These are phyloP conservation scores for Epinotia bilunana DNA, from an alignment of 2,888 invertebrate genomes.

Conservation along the genomic window DNA sequence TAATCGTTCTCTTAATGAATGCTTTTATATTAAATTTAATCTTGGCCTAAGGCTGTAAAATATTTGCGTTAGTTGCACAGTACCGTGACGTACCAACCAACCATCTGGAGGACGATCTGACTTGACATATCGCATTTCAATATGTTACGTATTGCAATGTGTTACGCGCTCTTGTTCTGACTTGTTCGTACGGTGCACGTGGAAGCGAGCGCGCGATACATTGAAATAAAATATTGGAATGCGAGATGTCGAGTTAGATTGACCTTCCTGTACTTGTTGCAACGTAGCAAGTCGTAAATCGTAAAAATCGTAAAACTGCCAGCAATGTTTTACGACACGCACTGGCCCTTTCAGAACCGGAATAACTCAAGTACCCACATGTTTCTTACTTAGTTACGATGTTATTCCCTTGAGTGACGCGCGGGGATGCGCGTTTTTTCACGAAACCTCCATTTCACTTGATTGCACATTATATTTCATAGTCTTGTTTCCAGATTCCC, in stretches of 20 bases:
- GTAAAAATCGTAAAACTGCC: constrained; percentile 63
- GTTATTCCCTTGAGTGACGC: not conserved
- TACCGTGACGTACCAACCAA: not conserved
- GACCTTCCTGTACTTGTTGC: constrained; percentile 21
- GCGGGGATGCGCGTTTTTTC: constrained; percentile 66
- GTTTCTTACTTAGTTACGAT: not conserved
- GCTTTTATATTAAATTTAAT: constrained; percentile 8
- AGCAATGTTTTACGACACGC: constrained; percentile 74
- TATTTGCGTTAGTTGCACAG: not conserved
- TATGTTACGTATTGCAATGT: not conserved
- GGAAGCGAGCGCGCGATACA: too few relatives aligned
- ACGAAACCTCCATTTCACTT: constrained; percentile 65
- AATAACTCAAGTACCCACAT: not conserved
- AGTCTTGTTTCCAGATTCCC: constrained; percentile 49
- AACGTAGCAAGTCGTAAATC: constrained; percentile 16
- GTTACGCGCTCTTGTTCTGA: not conserved
- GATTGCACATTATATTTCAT: constrained; percentile 75
- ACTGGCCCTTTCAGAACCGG: constrained; percentile 26
- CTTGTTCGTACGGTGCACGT: not conserved
- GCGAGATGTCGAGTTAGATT: not conserved
- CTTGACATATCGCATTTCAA: not conserved
- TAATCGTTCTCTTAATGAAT: too few relatives aligned
- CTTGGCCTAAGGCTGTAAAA: constrained; percentile 6
- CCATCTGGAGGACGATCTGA: not conserved
- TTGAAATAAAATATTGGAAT: not conserved